These are phyloP conservation scores for Actenoides hombroni DNA, from an alignment of 2,113 vertebrate genomes.

Conservation along the genomic window DNA sequence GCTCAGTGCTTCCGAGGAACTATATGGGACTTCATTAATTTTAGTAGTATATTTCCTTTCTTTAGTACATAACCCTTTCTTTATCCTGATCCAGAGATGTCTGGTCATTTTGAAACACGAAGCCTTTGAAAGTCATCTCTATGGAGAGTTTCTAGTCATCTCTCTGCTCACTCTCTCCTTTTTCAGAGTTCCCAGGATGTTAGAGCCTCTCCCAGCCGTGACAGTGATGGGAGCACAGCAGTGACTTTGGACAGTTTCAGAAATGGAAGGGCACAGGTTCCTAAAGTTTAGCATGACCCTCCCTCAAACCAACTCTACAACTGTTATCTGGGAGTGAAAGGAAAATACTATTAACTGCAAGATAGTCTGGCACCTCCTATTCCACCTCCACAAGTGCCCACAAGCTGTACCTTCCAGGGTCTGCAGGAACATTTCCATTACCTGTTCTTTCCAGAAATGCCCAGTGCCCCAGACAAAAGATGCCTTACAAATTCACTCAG, in stretches of 20 bases:
- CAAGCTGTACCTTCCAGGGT: too few species aligned
- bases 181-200: background rate
- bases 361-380: background rate
- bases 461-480: too few species aligned
- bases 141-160: background rate
- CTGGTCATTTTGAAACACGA: background rate
- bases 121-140: background rate
- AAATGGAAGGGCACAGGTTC: background rate
- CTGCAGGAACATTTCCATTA: background rate
- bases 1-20: background rate
- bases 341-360: background rate
- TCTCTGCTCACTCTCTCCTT: background rate
- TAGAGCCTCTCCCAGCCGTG: background rate
- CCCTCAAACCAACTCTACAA: background rate
- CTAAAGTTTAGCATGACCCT: background rate
- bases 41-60: background rate
- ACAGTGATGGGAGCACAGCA: background rate
- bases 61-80: background rate
- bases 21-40: background rate
- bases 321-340: background rate
- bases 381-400: fast-evolving
- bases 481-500: too few species aligned
- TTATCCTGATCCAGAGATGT: background rate
- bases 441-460: background rate
- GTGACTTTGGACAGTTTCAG: background rate